Evolutionary conservation across 2,113 vertebrate genomes (phyloP), one percentile per base, ranked within the genome.

Genomic region (Phalacrocorax aristotelis): DNA sequence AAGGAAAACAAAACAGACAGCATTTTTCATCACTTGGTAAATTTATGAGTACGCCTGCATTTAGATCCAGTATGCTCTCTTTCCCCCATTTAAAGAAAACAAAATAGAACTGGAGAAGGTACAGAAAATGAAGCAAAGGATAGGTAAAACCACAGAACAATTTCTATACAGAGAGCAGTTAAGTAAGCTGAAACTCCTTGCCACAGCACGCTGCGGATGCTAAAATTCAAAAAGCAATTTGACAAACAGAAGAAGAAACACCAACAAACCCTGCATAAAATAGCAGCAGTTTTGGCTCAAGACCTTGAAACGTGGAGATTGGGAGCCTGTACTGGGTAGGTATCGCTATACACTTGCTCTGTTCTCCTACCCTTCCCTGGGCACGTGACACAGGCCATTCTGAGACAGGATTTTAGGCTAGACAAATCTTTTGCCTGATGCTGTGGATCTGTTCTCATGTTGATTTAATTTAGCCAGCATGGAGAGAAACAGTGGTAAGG

Each of bases 361-460:
- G 17, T 12, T 82, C 46, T 65, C 44, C 48, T 23, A 1, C 58
- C 36, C 57, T 27, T 46, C n/a, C 55, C 55, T 10, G 42, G 80
- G 21, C 42, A 27, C 2, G 3, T 2, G 12, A 16, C 23, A n/a
- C 0, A 11, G 70, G 54, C 60, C 17, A 4, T 27, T 22, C 34
- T 3, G 29, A n/a, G 57, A 15, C 15, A 66, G 57, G 38, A 25
- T 14, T 40, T 25, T 13, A 32, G 38, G 70, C 17, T 15, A 42
- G 65, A 34, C 34, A 49, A n/a, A 68, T 23, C 38, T 60, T 26
- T 22, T 46, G 40, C 48, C 80, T 26, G 49, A 29, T 0, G 2
- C 61, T 22, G 30, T 9, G 0, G 5, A 23, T 20, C 38, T 49
- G 38, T 11, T 54, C 51, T 30, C 29, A 49, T 2, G 16, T 5